Conservation (phyloP, 2,797 vertebrate genomes). For the Merluccius polli region DNA sequence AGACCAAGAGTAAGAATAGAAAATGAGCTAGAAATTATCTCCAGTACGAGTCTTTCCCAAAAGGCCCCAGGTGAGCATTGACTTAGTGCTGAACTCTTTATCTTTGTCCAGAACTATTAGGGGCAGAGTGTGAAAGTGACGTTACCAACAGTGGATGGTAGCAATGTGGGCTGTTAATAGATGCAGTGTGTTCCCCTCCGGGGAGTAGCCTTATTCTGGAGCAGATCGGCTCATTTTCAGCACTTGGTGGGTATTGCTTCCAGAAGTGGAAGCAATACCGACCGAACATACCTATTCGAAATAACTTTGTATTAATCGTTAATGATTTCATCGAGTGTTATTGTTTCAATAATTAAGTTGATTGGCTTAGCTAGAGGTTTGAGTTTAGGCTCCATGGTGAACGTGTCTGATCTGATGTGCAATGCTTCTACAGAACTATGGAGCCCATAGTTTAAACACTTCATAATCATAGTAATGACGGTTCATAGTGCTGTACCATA, state of each 20-base stretch:
- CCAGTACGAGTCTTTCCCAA: neutral
- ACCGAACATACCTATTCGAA: neutral
- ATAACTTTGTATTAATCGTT: neutral
- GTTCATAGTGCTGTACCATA: conserved; percentile 16
- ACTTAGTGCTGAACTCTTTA: neutral
- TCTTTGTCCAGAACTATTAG: neutral
- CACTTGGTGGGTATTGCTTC: conserved; percentile 9
- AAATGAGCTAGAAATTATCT: neutral
- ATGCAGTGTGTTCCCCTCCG: neutral
- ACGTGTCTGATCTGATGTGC: conserved; percentile 3
- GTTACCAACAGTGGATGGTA: neutral
- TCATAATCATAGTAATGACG: neutral
- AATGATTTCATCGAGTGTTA: neutral
- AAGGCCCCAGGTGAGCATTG: conserved; percentile 12
- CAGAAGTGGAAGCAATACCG: conserved; percentile 14
- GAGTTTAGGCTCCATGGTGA: neutral
- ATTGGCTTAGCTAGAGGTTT: neutral
- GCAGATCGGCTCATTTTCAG: conserved; percentile 21
- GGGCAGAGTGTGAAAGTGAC: conserved; percentile 2
- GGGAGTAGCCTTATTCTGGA: conserved; percentile 11
- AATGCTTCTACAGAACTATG: neutral
- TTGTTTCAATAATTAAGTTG: neutral
- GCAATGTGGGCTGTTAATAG: neutral
- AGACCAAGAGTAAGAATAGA: conserved; percentile 27
- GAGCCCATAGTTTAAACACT: conserved; percentile 14